Base-by-base conservation (phyloP, 2,888 invertebrate species). In the Ceramica pisi region DNA sequence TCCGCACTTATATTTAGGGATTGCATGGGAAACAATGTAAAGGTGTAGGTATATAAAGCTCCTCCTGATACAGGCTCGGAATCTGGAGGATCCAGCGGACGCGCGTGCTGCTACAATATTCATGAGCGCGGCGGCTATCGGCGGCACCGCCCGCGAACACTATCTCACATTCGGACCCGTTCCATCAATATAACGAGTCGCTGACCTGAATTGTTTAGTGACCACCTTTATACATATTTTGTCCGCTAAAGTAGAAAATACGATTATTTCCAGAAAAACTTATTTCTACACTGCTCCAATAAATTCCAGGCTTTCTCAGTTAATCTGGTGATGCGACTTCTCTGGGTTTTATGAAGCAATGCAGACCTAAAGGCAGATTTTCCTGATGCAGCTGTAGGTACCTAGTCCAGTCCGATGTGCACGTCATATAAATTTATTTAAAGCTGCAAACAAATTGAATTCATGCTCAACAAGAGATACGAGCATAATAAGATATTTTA, bases 181-280 rank as follows among this genome's bases (percentile, higher is more conserved):
- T 92, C 90, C 91, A 91, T 93, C 92, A 92, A 92, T 92, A 90
- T 92, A 92, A 93, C 91, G 90, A 92, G 92, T 89, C 83, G 85
- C 90, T 90, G 92, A 91, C 90, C 91, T 90, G 91, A 92, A 92
- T 92, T 92, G 91, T 92, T 91, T 91, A 91, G 90, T 87, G 88
- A 87, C 87, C 85, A 90, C 91, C 90, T 91, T 89, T 89, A 86
- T 88, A 88, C 81, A 87, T 87, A 80, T 85, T 86, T 80, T 78
- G 75, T 79, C 70, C 60, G 69, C 61, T 61, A 60, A 83, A 81
- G 72, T 75, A 82, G 80, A 83, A 86, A 81, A 84, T 87, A 88
- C 80, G 80, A 84, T 83, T 79, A 86, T 82, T 75, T 80, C 64
- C 48, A 48, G 59, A 55, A 70, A 55, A 82, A 80, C 70, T 72